phyloP scores from a whole-genome alignment of 2,113 vertebrate species.

The Sceloporus tristichus region DNA sequence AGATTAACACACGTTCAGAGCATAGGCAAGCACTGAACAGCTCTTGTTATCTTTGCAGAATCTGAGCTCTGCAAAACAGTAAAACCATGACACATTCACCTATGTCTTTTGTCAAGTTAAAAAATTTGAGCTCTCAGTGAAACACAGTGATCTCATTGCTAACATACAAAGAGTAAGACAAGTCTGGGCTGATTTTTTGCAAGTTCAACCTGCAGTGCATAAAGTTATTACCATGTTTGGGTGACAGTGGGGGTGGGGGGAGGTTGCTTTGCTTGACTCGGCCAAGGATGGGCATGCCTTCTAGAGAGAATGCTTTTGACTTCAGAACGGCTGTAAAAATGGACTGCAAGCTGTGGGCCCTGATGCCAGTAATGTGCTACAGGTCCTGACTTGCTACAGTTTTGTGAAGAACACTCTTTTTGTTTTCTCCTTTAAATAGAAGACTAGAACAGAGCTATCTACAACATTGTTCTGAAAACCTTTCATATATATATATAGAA shows the following conservation, averaged over 20 bases:
- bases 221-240: constrained; percentile 61
- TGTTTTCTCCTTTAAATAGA: constrained; percentile 69
- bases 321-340: constrained; percentile 75
- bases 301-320: constrained; percentile 74
- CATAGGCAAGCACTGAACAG: constrained; percentile 65
- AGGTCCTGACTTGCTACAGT: constrained; percentile 79
- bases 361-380: constrained; percentile 74
- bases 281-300: constrained; percentile 62
- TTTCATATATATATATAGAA: constrained; percentile 35
- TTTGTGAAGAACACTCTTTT: constrained; percentile 75
- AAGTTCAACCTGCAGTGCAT: constrained; percentile 69
- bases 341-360: constrained; percentile 69
- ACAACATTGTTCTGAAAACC: constrained; percentile 62
- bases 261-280: constrained; percentile 58
- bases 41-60: constrained; percentile 48
- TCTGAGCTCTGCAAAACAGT: constrained; percentile 40
- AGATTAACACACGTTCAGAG: constrained; percentile 77
- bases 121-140: constrained; percentile 48
- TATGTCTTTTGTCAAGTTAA: constrained; percentile 55
- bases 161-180: constrained; percentile 66
- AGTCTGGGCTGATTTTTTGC: constrained; percentile 67
- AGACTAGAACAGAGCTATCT: constrained; percentile 74
- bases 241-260: background rate
- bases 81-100: constrained; percentile 48
- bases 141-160: constrained; percentile 59